Conservation (phyloP, 2,113 vertebrate species). For the Grammomys surdaster region DNA sequence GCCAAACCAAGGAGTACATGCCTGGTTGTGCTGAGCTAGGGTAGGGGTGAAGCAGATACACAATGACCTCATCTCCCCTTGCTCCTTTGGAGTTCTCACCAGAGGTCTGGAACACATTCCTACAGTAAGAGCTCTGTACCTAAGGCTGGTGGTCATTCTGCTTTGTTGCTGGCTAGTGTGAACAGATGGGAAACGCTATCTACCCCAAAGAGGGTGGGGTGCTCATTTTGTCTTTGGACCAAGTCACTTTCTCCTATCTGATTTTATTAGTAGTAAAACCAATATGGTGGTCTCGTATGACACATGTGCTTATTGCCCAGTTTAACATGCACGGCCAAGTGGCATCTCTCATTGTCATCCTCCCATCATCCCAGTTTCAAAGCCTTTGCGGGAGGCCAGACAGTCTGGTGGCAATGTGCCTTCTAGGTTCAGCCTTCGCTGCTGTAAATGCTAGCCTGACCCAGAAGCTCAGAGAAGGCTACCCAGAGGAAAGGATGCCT, state of each 20-base stretch:
- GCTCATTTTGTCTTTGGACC: not conserved
- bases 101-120: not conserved
- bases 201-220: not conserved
- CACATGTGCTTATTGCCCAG: not conserved
- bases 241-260: not conserved
- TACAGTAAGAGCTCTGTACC: not conserved
- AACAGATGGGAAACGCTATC: not conserved
- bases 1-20: not conserved
- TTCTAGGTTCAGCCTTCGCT: not conserved
- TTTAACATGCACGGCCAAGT: not conserved
- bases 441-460: not conserved
- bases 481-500: not conserved
- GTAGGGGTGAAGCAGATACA: not conserved
- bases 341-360: not conserved
- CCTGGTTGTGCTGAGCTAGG: not conserved
- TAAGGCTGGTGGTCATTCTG: not conserved
- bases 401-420: not conserved
- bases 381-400: not conserved
- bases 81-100: not conserved
- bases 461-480: not conserved
- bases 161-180: not conserved
- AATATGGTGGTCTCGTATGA: not conserved
- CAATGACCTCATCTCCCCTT: not conserved
- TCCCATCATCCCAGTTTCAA: accelerated
- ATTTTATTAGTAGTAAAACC: not conserved